Evolutionary conservation across 2,113 vertebrate genomes (phyloP), one percentile per base, ranked within the genome.

Genomic region (Neogale vison): DNA sequence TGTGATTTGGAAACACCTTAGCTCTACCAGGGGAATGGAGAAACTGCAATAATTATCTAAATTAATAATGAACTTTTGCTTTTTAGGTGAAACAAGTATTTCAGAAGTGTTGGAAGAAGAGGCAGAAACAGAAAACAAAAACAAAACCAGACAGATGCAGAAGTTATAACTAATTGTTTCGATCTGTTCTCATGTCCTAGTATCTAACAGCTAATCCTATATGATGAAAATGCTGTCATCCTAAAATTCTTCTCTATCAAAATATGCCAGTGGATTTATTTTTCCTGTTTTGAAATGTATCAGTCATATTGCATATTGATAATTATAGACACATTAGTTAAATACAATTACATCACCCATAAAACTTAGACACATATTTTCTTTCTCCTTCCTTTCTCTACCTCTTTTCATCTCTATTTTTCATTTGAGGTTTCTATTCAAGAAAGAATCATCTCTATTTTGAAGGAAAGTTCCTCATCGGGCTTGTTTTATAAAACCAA

Each of bases 1-100:
- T 77, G 36, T 93, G 52, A 93, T 63, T 88, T 96, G 47, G 23
- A 90, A 97, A 69, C 23, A 61, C n/a, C 23, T 76, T 93, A 63
- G 52, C 23, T 82, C 26, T 85, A 42, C 1, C 29, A 31, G 36
- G 24, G 17, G 84, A 83, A 80, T 21, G 3, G 14, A 88, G 50
- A 31, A 63, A 39, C 13, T 55, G 61, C 8, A 79, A 17, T 93
- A 59, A 88, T 57, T 50, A 29, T 55, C 67, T 34, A 96, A 86
- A 14, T 10, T 94, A 81, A 93, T 88, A 63, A 31, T 74, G n/a
- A 76, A 77, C 18, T 72, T 76, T 91, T 88, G 59, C 15, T 77
- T 88, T 95, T 82, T 31, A 69, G 20, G 4, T 95, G 29, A 89
- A 83, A 92, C 29, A 84, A 93, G 1, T 82, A 55, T 50, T 95